Evolutionary conservation across 2,888 invertebrate species (phyloP).

Genomic region (Xiphydria camelus): DNA sequence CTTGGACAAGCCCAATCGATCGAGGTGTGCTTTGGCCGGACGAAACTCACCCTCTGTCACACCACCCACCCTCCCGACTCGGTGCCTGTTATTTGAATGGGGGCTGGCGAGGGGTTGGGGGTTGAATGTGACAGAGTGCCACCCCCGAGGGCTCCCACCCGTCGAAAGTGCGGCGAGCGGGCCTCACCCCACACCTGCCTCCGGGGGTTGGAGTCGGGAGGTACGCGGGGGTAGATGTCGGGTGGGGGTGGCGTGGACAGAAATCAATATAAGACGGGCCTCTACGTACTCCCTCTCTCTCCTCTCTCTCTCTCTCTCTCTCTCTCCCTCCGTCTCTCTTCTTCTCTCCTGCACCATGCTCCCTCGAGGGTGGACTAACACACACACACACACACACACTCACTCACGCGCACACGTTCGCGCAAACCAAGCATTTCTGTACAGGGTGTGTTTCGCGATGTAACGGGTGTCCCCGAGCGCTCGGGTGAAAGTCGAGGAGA

Average conservation of each 20-base stretch:
- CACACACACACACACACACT: constrained; percentile 29
- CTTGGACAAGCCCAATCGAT: constrained; percentile 59
- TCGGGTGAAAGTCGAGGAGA: too few species aligned
- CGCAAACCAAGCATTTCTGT: constrained; percentile 54
- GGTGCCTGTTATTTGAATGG: constrained; percentile 56
- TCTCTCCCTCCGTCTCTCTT: constrained; percentile 20
- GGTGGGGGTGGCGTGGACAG: constrained; percentile 55
- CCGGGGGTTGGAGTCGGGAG: constrained; percentile 29
- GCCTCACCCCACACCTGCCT: constrained; percentile 29
- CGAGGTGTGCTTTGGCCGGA: constrained; percentile 58
- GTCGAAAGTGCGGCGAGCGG: constrained; percentile 54
- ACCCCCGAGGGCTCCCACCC: constrained; percentile 46
- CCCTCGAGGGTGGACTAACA: constrained; percentile 50
- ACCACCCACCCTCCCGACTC: constrained; percentile 33
- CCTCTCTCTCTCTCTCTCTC: constrained; percentile 15
- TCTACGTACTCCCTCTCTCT: constrained; percentile 36
- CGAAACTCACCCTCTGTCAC: constrained; percentile 55
- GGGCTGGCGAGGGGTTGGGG: constrained; percentile 26
- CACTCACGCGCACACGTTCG: constrained; percentile 20
- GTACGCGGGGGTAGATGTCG: constrained; percentile 26
- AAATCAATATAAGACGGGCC: constrained; percentile 59
- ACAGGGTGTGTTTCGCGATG: constrained; percentile 51
- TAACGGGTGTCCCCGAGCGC: too few species aligned
- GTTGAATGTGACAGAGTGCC: constrained; percentile 58
- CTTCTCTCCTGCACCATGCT: constrained; percentile 31